Evolutionary conservation across 2,797 vertebrate genomes (phyloP).

Genomic region (Dermochelys coriacea): DNA sequence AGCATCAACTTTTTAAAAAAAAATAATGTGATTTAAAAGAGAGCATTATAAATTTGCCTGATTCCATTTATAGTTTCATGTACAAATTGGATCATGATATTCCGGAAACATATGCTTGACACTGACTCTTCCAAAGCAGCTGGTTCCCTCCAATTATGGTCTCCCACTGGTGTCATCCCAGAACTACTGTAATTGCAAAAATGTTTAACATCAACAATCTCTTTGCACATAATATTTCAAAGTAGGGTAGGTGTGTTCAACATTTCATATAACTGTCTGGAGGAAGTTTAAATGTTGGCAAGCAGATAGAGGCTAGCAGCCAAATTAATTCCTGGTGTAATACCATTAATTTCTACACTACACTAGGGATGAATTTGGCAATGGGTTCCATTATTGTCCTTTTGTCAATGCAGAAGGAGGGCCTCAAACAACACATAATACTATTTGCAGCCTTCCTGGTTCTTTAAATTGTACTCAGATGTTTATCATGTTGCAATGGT

Average conservation of each 20-base stretch:
- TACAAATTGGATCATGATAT: conserved; percentile 18
- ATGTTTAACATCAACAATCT: background rate
- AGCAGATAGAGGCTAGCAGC: background rate
- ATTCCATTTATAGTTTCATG: background rate
- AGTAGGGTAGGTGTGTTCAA: background rate
- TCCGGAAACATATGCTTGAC: background rate
- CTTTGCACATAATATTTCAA: background rate
- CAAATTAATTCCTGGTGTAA: background rate
- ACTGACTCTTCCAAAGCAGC: fast-evolving
- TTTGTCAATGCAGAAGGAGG: background rate
- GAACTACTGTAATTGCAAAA: background rate
- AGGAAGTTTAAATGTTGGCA: background rate
- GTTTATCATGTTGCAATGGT: background rate
- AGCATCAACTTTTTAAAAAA: background rate
- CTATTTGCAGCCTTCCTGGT: fast-evolving
- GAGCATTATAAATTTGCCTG: background rate
- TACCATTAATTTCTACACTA: background rate
- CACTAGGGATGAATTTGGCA: background rate
- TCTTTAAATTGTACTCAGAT: background rate
- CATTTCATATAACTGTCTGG: background rate
- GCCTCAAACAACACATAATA: background rate
- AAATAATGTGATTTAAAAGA: background rate
- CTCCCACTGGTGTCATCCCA: fast-evolving
- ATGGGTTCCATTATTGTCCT: background rate
- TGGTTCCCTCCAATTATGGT: background rate